These are phyloP conservation scores for Encarsia formosa DNA, from an alignment of 2,888 invertebrate species.

Conservation along the genomic window DNA sequence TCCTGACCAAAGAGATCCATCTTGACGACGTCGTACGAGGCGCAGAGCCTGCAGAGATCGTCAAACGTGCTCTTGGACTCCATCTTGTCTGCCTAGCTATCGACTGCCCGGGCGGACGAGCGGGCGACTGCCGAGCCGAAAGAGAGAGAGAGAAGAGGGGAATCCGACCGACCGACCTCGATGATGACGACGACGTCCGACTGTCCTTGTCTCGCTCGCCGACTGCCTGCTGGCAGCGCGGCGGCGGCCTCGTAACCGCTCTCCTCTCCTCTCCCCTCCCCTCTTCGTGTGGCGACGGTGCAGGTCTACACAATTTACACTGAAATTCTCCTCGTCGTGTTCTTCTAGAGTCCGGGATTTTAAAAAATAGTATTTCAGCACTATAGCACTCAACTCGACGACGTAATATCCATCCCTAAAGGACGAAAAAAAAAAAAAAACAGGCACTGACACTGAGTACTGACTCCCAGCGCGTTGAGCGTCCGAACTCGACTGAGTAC, in stretches of 20 bases:
- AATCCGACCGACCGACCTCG: constrained; percentile 8
- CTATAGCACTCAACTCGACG: too few relatives aligned
- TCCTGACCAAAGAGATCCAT: constrained; percentile 53
- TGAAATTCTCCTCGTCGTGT: too few relatives aligned
- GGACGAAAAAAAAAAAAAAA: too few relatives aligned
- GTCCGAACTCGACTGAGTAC: too few relatives aligned
- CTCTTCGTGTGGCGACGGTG: not conserved
- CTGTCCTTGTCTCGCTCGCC: not conserved
- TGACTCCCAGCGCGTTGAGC: too few relatives aligned
- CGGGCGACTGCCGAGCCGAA: not conserved
- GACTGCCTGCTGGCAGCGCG: too few relatives aligned
- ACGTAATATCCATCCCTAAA: too few relatives aligned
- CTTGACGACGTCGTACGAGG: constrained; percentile 51
- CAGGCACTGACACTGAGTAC: too few relatives aligned
- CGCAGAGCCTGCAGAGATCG: constrained; percentile 53
- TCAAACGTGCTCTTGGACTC: constrained; percentile 41
- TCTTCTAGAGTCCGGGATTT: too few relatives aligned
- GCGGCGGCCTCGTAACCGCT: not conserved
- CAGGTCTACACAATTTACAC: not conserved
- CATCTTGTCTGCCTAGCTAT: not conserved
- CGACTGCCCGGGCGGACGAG: not conserved
- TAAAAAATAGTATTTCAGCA: too few relatives aligned
- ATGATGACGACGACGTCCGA: constrained; percentile 9
- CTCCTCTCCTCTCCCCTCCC: not conserved
- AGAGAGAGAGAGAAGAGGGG: not conserved